These are phyloP conservation scores for Cnemophilus loriae DNA, from an alignment of 2,113 vertebrate species.

Conservation along the genomic window DNA sequence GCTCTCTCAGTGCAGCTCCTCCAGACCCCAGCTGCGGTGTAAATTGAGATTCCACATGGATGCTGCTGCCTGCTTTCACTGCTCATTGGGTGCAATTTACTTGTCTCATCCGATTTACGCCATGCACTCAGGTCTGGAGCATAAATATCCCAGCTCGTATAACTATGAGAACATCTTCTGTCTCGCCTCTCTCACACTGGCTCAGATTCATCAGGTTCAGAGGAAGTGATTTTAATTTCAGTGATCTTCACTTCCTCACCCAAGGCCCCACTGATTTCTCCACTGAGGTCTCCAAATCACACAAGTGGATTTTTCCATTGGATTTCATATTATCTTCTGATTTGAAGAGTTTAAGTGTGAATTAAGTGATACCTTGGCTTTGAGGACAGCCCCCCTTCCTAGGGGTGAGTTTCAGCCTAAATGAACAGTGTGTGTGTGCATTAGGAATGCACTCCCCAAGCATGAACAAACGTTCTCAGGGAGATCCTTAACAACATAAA, in stretches of 20 bases:
- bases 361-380: slow-evolving; percentile 11
- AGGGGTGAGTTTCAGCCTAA: neutral
- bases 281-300: neutral
- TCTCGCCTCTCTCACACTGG: neutral
- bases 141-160: slow-evolving; percentile 30
- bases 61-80: slow-evolving; percentile 48
- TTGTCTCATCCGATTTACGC: slow-evolving; percentile 53
- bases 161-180: neutral
- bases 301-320: neutral
- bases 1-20: neutral
- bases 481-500: slow-evolving; percentile 17
- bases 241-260: neutral
- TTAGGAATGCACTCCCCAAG: neutral
- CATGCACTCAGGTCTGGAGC: slow-evolving; percentile 5
- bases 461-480: slow-evolving; percentile 24
- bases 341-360: neutral
- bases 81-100: slow-evolving; percentile 51
- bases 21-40: slow-evolving; percentile 36
- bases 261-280: neutral
- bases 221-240: slow-evolving; percentile 2
- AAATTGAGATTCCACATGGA: slow-evolving; percentile 60
- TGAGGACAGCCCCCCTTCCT: neutral
- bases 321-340: slow-evolving; percentile 28
- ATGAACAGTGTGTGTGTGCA: neutral
- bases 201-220: neutral